Base-by-base conservation (phyloP, 2,888 invertebrate genomes). In the Rugalucina vietnamica region DNA sequence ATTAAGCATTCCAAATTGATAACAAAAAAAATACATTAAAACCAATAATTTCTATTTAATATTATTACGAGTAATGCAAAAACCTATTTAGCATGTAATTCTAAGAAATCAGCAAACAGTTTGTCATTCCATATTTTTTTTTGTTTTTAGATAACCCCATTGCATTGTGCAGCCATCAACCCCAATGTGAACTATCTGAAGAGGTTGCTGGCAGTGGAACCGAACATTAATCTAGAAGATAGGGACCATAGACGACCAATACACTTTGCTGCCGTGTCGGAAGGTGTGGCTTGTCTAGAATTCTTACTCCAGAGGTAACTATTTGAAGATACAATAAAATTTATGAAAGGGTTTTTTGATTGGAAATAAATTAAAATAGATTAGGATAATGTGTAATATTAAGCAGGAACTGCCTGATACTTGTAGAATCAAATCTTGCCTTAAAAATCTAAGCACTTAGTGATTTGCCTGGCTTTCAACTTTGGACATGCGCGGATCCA, bases 91-190 rank as follows among this genome's bases (percentile, higher is more conserved):
- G 43, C 18, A 18, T 8, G 18, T 12, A 43, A 43, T 8, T 43
- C 10, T 43, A 43, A 12, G 10, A 43, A 12, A 12, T 43, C 43
- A 12, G 8, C 10, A 43, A 43, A 43, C 27, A 39, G 18, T 21
- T 12, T 8, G 10, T 12, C 18, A 12, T 43, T 43, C 43, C 8
- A 12, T 43, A 43, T 12, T 8, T 43, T 60, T 27, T 57, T 37
- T 76, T 50, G 21, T 34, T 80, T 83, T 12, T 83, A 95, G 94
- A 94, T 96, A 43, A 96, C 96, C 0, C 96, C 96, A 1, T 86
- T 96, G 1, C 96, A 96, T 90, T 95, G 95, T 90, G 96, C 96
- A 21, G 95, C 95, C 36, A 95, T 96, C 86, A 96, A 96, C 89
- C 96, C 96, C 3, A 95, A 96, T 89, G 92, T 94, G 0, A 94